phyloP scores from a whole-genome alignment of 2,797 vertebrate species.

The Melanotaenia trifasciata region DNA sequence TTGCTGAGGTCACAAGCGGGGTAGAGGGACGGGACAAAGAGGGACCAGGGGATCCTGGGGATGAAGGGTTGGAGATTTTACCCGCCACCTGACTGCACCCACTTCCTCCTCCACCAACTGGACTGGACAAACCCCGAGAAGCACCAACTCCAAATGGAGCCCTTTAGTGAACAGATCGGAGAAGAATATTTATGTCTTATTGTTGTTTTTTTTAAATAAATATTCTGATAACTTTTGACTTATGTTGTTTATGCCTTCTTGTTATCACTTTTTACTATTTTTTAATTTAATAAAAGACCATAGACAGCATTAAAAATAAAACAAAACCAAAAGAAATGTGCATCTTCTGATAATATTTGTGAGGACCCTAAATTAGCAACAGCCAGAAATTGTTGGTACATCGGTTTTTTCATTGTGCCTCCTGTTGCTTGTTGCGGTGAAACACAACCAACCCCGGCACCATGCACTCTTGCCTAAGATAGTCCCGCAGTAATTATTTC shows the following conservation, averaged over 20 bases:
- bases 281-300: too few species aligned
- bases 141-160: conserved; percentile 88
- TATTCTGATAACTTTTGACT: background rate
- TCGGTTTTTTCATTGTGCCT: background rate
- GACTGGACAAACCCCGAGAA: conserved; percentile 82
- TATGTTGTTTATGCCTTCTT: background rate
- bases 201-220: background rate
- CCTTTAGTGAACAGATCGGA: conserved; percentile 73
- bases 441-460: background rate
- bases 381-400: background rate
- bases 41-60: conserved; percentile 80
- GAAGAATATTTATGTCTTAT: background rate
- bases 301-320: background rate
- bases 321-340: background rate
- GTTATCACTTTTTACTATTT: background rate
- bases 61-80: conserved; percentile 85
- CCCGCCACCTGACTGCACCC: conserved; percentile 61
- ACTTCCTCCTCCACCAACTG: conserved; percentile 74
- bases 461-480: background rate
- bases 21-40: conserved; percentile 83
- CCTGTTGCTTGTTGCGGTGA: background rate
- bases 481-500: background rate
- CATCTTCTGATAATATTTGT: background rate
- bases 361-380: background rate
- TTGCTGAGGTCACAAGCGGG: conserved; percentile 81